Evolutionary conservation across 1,140 invertebrate species (phyloP).

Genomic region (Nylanderia fulva): DNA sequence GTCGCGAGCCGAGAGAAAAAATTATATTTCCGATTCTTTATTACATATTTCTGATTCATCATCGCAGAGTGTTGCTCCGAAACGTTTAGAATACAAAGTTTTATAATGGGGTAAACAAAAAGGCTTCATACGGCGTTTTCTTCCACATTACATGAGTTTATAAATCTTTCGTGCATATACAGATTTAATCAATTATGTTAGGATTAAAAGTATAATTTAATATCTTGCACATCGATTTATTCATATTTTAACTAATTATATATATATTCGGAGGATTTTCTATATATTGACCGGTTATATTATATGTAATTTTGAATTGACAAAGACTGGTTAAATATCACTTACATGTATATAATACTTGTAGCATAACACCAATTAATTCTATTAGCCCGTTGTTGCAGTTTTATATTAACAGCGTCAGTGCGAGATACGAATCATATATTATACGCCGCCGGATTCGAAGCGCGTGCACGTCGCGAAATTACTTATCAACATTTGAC

Average conservation of each 20-base stretch:
- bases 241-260: not conserved
- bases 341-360: not conserved
- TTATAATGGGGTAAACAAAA: constrained; percentile 25
- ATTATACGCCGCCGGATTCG: not conserved
- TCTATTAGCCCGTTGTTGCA: not conserved
- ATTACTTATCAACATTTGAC: constrained; percentile 43
- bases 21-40: not conserved
- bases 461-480: not conserved
- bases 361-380: not conserved
- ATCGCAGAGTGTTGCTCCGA: not conserved
- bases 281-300: not conserved
- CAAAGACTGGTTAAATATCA: not conserved
- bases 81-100: constrained; percentile 4
- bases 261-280: not conserved
- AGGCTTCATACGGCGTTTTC: not conserved
- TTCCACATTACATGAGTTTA: not conserved
- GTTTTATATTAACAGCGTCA: not conserved
- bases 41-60: not conserved
- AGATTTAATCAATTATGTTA: constrained; percentile 7
- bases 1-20: not conserved
- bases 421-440: not conserved
- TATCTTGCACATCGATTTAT: not conserved
- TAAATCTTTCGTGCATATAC: not conserved
- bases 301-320: not conserved
- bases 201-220: not conserved